Percentiles rank a stretch among this genome's conserved stretches.
These are phyloP conservation scores for Argyrosomus japonicus DNA, from an alignment of 2,113 vertebrate genomes.

Conservation along the genomic window DNA sequence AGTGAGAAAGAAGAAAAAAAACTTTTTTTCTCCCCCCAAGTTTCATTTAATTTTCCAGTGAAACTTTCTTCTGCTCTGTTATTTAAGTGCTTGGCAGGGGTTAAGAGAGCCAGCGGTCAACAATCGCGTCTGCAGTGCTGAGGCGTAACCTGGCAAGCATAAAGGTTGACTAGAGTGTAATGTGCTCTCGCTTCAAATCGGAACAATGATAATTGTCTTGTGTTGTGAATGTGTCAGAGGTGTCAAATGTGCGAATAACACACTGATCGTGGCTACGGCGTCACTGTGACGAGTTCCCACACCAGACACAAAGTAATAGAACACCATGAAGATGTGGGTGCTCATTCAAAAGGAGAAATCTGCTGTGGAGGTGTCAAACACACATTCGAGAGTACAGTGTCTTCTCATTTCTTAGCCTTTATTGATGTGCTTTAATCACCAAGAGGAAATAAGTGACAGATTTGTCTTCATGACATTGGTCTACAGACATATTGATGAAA, in stretches of 20 bases:
- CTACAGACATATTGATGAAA: constrained; percentile 54
- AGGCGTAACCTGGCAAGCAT: constrained; percentile 7
- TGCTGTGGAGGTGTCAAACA: constrained; percentile 65
- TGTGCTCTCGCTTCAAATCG: constrained; percentile 10
- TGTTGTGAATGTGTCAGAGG: constrained; percentile 61
- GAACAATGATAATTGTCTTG: constrained; percentile 54
- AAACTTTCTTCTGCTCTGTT: constrained; percentile 14
- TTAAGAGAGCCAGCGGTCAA: constrained; percentile 45
- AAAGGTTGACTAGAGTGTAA: constrained; percentile 21
- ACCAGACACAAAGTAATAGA: constrained; percentile 45
- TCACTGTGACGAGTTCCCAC: constrained; percentile 40
- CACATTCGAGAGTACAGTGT: not conserved
- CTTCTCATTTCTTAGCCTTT: constrained; percentile 40
- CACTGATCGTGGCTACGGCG: constrained; percentile 1
- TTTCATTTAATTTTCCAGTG: constrained; percentile 26
- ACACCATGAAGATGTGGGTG: constrained; percentile 54
- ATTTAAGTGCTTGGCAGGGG: constrained; percentile 7
- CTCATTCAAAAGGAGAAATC: constrained; percentile 50
- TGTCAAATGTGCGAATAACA: constrained; percentile 51
- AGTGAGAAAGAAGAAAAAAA: not conserved
- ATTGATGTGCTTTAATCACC: constrained; percentile 50
- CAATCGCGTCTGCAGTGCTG: constrained; percentile 7
- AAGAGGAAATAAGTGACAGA: constrained; percentile 40
- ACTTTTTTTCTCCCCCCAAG: not conserved
- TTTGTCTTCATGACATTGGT: constrained; percentile 46